Conservation (phyloP, 2,113 vertebrate species). For the Telmatochromis brachygnathus region DNA sequence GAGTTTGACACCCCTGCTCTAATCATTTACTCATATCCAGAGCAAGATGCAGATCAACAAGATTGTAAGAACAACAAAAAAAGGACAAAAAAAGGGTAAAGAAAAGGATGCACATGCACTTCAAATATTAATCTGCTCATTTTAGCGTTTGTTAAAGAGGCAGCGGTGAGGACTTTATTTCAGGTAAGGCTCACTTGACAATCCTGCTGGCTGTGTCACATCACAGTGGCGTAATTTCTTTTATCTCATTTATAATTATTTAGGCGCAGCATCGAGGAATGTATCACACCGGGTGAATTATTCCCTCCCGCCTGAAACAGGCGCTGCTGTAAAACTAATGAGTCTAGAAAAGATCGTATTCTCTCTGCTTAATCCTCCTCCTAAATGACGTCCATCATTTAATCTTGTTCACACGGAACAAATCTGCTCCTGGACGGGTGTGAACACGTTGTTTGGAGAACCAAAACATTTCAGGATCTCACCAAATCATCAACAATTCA, state of each 20-base stretch:
- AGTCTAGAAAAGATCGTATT: background rate
- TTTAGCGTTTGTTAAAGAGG: background rate
- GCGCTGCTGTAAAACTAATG: background rate
- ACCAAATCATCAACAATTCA: background rate
- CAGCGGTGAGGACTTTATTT: background rate
- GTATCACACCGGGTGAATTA: accelerated
- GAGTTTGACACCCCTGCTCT: too few relatives aligned
- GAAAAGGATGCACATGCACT: background rate
- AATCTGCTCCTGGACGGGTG: background rate
- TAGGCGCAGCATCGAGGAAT: background rate
- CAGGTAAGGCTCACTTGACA: background rate
- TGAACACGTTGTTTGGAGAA: background rate
- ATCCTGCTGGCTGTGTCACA: background rate
- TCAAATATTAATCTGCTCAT: accelerated
- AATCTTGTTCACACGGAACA: background rate
- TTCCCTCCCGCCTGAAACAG: background rate
- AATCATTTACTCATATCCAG: background rate
- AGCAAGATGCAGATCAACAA: background rate
- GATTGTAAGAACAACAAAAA: background rate
- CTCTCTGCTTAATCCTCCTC: background rate
- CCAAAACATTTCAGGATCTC: background rate
- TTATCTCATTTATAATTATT: background rate
- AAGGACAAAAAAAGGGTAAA: background rate
- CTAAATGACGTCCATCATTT: background rate
- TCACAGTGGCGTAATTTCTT: background rate